Percentiles rank a stretch among this genome's conserved stretches.
These are phyloP conservation scores for Bradypodion pumilum DNA, from an alignment of 2,797 vertebrate genomes.

Conservation along the genomic window DNA sequence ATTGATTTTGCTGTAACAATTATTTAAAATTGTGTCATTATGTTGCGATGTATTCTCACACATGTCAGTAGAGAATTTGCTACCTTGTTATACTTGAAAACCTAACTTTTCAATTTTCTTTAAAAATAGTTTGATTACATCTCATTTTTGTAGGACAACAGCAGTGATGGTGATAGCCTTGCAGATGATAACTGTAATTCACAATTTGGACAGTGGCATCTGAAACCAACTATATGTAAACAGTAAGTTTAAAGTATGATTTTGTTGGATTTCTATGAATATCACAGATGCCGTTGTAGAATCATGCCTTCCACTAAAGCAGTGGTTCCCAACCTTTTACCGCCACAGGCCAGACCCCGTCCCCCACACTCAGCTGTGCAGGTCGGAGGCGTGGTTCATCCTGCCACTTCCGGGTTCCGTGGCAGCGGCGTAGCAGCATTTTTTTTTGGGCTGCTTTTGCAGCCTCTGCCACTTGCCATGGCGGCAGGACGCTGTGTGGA, in stretches of 20 bases:
- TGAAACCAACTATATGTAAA: conserved; percentile 86
- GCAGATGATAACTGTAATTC: conserved; percentile 80
- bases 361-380: too few relatives aligned
- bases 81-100: not conserved
- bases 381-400: too few relatives aligned
- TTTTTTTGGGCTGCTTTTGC: too few relatives aligned
- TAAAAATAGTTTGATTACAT: conserved; percentile 23
- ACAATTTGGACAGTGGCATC: conserved; percentile 80
- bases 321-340: too few relatives aligned
- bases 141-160: conserved; percentile 84
- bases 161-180: conserved; percentile 90
- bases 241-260: conserved; percentile 82
- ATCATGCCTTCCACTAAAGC: too few relatives aligned
- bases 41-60: not conserved
- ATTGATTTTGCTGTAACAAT: not conserved
- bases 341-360: too few relatives aligned
- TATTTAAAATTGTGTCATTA: not conserved
- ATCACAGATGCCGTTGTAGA: not conserved
- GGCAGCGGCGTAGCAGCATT: too few relatives aligned
- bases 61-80: too few relatives aligned
- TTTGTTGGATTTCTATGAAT: conserved; percentile 12
- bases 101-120: not conserved
- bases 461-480: too few relatives aligned
- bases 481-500: too few relatives aligned
- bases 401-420: too few relatives aligned